phyloP scores from a whole-genome alignment of 2,888 invertebrate species.

The Epistrophe eligans region DNA sequence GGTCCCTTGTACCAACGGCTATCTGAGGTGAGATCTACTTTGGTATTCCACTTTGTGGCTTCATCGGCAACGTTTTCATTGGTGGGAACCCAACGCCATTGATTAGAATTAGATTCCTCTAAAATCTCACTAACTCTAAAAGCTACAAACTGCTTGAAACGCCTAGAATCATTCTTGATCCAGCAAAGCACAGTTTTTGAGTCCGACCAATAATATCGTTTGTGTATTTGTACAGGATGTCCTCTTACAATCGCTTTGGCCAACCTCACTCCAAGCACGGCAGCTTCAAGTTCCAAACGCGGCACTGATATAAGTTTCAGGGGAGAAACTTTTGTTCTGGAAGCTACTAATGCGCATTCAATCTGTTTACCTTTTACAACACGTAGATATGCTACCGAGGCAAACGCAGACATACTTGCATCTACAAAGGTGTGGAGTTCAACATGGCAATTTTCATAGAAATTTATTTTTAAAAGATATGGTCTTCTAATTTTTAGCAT shows the following conservation, averaged over 20 bases:
- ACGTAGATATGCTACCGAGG: slow-evolving; percentile 26
- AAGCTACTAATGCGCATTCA: slow-evolving; percentile 29
- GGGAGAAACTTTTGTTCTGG: slow-evolving; percentile 30
- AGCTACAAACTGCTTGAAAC: slow-evolving; percentile 36
- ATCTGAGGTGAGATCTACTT: not conserved
- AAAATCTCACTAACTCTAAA: slow-evolving; percentile 29
- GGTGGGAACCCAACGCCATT: slow-evolving; percentile 27
- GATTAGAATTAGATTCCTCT: not conserved
- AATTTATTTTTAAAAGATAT: slow-evolving; percentile 23
- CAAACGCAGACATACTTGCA: slow-evolving; percentile 26
- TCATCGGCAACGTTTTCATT: slow-evolving; percentile 44
- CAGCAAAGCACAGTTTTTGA: slow-evolving; percentile 14
- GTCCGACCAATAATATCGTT: slow-evolving; percentile 15
- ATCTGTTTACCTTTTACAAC: not conserved
- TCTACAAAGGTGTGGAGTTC: slow-evolving; percentile 37
- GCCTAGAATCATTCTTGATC: not conserved
- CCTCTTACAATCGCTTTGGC: not conserved
- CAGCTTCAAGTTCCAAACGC: slow-evolving; percentile 28
- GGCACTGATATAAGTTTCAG: slow-evolving; percentile 23
- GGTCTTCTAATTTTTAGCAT: slow-evolving; percentile 4
- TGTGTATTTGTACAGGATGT: slow-evolving; percentile 47
- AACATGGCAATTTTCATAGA: slow-evolving; percentile 52
- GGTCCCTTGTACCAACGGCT: slow-evolving; percentile 16
- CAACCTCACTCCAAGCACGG: slow-evolving; percentile 21
- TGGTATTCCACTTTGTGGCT: slow-evolving; percentile 19